Conservation (phyloP, 2,888 invertebrate genomes). For the Andricus quercusramuli region DNA sequence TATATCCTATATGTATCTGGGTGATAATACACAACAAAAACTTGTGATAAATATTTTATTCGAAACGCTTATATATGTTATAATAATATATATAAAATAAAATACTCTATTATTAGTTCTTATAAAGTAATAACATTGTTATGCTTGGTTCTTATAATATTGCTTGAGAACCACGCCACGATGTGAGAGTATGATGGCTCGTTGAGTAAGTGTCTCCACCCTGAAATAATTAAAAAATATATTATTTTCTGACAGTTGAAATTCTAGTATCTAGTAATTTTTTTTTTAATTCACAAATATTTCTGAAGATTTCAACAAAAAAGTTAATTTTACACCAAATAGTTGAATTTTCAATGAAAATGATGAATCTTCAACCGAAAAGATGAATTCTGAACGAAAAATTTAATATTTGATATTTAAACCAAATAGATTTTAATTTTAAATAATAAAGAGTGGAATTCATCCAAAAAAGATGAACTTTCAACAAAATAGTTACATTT, state of each 20-base stretch:
- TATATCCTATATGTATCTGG: background rate
- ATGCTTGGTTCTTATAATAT: conserved; percentile 71
- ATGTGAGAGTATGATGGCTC: conserved; percentile 80
- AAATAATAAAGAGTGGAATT: too few species aligned
- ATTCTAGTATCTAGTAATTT: too few species aligned
- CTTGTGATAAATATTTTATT: conserved; percentile 63
- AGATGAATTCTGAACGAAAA: too few species aligned
- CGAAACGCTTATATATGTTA: conserved; percentile 75
- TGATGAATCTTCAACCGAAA: too few species aligned
- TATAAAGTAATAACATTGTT: conserved; percentile 67
- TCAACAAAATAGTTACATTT: too few species aligned
- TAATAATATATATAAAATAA: conserved; percentile 67
- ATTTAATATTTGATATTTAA: too few species aligned
- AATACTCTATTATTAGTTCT: conserved; percentile 64
- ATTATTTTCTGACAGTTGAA: conserved; percentile 2
- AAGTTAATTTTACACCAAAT: too few species aligned
- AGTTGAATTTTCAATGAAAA: too few species aligned
- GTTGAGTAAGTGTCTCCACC: conserved; percentile 80
- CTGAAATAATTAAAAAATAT: conserved; percentile 58
- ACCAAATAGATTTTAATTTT: too few species aligned
- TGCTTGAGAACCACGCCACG: conserved; percentile 82
- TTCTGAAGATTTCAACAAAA: too few species aligned
- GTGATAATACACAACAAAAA: conserved; percentile 16
- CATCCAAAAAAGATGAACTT: too few species aligned
- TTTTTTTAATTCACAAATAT: too few species aligned